These are phyloP conservation scores for Tanytarsus gracilentus DNA, from an alignment of 2,888 invertebrate species.

Conservation along the genomic window DNA sequence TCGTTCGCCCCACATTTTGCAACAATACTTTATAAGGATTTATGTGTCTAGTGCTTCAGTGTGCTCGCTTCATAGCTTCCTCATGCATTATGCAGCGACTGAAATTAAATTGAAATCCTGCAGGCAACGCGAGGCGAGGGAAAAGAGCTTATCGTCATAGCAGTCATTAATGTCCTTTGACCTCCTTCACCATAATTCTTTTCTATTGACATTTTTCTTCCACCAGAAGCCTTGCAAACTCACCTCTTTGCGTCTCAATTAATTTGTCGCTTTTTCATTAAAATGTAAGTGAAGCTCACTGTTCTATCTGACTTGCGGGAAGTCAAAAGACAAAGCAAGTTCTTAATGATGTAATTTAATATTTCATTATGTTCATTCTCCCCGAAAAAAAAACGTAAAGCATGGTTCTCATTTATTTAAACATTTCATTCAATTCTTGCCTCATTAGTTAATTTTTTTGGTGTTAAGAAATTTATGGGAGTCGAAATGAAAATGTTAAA, in stretches of 20 bases:
- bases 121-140: background rate
- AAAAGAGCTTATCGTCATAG: background rate
- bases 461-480: too few species aligned
- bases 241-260: too few species aligned
- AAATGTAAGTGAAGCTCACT: too few species aligned
- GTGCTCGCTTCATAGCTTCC: background rate
- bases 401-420: background rate
- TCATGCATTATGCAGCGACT: background rate
- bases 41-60: conserved; percentile 9
- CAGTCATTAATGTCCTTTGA: background rate
- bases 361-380: background rate
- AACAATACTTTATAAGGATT: background rate
- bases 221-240: too few species aligned
- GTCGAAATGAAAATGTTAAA: too few species aligned
- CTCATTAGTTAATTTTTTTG: too few species aligned
- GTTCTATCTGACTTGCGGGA: too few species aligned
- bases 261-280: too few species aligned
- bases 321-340: background rate
- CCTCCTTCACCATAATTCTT: background rate
- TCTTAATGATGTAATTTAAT: conserved; percentile 19
- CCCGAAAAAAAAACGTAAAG: background rate
- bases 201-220: too few species aligned
- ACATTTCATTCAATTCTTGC: background rate
- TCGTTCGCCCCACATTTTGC: background rate
- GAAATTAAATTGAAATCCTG: too few species aligned